Percentiles rank a stretch among this genome's conserved stretches.
Evolutionary conservation across 1,140 invertebrate species (phyloP).

Genomic region (Kradibia gibbosae): DNA sequence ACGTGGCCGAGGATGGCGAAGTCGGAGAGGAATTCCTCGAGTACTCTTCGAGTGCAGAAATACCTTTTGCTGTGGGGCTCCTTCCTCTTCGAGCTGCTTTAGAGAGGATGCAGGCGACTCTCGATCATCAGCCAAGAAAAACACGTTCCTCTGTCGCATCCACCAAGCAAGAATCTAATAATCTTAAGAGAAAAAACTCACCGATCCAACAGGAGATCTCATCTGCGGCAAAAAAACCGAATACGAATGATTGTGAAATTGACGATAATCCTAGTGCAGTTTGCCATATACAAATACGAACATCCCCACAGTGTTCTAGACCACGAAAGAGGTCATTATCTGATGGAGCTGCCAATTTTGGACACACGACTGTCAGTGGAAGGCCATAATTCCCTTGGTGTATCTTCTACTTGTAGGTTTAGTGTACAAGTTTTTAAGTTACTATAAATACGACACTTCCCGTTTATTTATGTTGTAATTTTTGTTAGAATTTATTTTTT

Average conservation of each 20-base stretch:
- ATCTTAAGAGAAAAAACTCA: slow-evolving; percentile 60
- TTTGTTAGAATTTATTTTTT: slow-evolving; percentile 35
- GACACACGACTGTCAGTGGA: slow-evolving; percentile 15
- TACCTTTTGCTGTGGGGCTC: slow-evolving; percentile 72
- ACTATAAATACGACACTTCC: slow-evolving; percentile 23
- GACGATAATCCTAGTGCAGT: slow-evolving; percentile 62
- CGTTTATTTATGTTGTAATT: slow-evolving; percentile 42
- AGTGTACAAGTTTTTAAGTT: background rate
- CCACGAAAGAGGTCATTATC: slow-evolving; percentile 45
- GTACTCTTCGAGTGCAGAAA: slow-evolving; percentile 66
- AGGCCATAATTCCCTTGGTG: slow-evolving; percentile 29
- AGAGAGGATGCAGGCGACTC: slow-evolving; percentile 71
- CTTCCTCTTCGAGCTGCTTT: slow-evolving; percentile 70
- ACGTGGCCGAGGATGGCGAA: slow-evolving; percentile 61
- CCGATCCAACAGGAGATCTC: slow-evolving; percentile 49
- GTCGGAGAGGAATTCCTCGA: slow-evolving; percentile 56
- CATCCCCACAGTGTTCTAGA: slow-evolving; percentile 58
- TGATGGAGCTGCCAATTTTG: slow-evolving; percentile 28
- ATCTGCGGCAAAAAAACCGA: slow-evolving; percentile 53
- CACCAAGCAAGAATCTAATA: slow-evolving; percentile 56
- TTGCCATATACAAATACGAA: slow-evolving; percentile 69
- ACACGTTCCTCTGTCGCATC: slow-evolving; percentile 69
- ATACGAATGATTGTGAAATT: slow-evolving; percentile 40
- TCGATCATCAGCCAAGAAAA: slow-evolving; percentile 72
- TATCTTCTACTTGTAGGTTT: background rate